Evolutionary conservation across 2,797 vertebrate species (phyloP).

Genomic region (Anguilla megastoma): DNA sequence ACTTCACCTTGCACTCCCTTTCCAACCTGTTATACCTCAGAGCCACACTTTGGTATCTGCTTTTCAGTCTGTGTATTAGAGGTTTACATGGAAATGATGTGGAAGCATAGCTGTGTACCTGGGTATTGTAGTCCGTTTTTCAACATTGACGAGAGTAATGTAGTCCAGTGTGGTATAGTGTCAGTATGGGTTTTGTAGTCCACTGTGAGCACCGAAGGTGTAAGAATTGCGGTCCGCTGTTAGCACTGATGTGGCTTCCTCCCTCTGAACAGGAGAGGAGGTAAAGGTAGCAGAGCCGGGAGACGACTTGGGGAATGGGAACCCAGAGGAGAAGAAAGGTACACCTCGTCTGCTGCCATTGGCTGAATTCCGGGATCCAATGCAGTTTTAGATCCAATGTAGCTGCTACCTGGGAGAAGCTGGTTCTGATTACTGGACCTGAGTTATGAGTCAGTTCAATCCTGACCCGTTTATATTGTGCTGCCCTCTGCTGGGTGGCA

Average conservation of each 20-base stretch:
- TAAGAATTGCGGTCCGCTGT: neutral
- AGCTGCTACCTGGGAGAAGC: neutral
- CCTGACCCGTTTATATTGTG: neutral
- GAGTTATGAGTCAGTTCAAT: neutral
- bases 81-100: neutral
- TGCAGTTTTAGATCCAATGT: neutral
- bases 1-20: neutral
- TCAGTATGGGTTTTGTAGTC: neutral
- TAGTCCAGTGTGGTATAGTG: neutral
- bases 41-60: neutral
- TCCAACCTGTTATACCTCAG: neutral
- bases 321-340: constrained; percentile 81
- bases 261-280: constrained; percentile 59
- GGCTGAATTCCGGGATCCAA: neutral
- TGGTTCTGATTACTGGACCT: neutral
- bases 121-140: neutral
- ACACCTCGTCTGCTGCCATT: neutral
- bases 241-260: constrained; percentile 15
- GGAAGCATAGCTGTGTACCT: neutral
- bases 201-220: neutral
- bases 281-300: constrained; percentile 43
- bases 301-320: constrained; percentile 58
- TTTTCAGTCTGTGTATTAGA: neutral
- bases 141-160: neutral
- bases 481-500: constrained; percentile 23